Conservation (phyloP, 2,888 invertebrate genomes). For the Rugalucina vietnamica region DNA sequence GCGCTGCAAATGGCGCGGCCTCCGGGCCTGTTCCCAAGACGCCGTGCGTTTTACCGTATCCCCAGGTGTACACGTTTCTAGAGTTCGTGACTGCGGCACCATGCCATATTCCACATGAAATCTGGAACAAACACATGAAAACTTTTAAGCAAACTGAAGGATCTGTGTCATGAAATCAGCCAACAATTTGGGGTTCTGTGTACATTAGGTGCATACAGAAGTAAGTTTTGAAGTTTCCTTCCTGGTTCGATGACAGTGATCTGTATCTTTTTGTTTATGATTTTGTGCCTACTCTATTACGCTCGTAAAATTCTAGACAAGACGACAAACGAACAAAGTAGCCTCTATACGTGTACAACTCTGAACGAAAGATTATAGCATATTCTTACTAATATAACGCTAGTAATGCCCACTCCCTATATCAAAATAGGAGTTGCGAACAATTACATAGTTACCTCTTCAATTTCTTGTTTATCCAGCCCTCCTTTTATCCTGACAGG, state of each 20-base stretch:
- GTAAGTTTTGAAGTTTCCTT: no score
- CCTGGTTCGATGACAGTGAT: no score
- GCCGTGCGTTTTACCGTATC: constrained; percentile 70
- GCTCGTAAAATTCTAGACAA: no score
- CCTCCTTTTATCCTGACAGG: constrained; percentile 33
- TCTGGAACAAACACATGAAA: constrained; percentile 61
- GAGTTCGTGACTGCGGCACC: constrained; percentile 66
- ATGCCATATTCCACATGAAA: constrained; percentile 77
- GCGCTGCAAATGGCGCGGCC: constrained; percentile 13
- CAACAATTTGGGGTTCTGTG: no score
- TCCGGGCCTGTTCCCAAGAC: constrained; percentile 49
- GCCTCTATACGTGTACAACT: no score
- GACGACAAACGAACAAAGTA: no score
- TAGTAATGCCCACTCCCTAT: neutral
- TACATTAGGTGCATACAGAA: no score
- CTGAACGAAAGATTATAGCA: no score
- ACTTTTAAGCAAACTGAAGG: no score
- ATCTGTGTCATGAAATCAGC: no score
- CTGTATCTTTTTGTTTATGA: no score
- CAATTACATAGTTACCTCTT: constrained; percentile 26
- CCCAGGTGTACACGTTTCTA: constrained; percentile 71
- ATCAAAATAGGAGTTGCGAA: neutral
- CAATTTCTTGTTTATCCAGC: neutral
- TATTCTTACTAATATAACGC: neutral
- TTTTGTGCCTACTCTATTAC: no score